These are phyloP conservation scores for Saimiri boliviensis DNA, from an alignment of 2,113 vertebrate species.

Conservation along the genomic window DNA sequence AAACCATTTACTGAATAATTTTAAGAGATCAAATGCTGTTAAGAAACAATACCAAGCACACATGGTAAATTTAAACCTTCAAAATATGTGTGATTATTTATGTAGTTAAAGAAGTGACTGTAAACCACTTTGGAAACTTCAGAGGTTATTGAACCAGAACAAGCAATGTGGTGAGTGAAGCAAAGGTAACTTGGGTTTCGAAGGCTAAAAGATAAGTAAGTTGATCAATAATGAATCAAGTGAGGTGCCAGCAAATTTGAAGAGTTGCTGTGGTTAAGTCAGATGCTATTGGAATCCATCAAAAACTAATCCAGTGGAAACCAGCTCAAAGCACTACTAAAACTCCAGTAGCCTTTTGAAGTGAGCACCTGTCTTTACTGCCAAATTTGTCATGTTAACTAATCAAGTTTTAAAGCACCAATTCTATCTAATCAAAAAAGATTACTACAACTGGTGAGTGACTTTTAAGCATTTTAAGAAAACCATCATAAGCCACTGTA, in stretches of 20 bases:
- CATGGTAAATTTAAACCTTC: neutral
- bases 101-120: neutral
- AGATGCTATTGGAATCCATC: neutral
- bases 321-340: neutral
- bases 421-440: neutral
- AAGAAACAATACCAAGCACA: neutral
- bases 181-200: neutral
- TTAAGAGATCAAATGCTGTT: neutral
- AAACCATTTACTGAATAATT: neutral
- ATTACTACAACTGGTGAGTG: neutral
- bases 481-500: neutral
- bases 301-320: conserved; percentile 35
- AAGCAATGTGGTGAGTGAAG: neutral
- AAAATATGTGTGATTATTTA: neutral
- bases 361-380: neutral
- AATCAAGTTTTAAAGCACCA: neutral
- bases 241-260: neutral
- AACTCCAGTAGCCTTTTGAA: neutral
- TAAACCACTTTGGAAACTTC: neutral
- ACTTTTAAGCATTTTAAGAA: neutral
- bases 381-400: neutral
- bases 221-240: conserved; percentile 36
- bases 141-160: neutral
- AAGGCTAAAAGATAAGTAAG: neutral
- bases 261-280: neutral